Conservation (phyloP, 2,888 invertebrate species). For the Scotopteryx bipunctaria region DNA sequence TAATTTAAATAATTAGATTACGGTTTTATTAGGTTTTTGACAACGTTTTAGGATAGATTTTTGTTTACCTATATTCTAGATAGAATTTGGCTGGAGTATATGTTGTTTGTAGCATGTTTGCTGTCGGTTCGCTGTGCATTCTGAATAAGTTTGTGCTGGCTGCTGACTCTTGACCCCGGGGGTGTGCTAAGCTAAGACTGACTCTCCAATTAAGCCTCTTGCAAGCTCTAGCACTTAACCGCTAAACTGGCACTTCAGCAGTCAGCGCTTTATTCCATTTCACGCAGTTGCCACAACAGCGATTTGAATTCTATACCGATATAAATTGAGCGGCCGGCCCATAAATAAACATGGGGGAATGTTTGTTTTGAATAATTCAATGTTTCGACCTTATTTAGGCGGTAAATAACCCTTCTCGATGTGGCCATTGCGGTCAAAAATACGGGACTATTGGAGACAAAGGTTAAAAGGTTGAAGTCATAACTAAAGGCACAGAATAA, state of each 20-base stretch:
- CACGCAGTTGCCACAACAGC: conserved; percentile 24
- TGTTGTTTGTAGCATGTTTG: not conserved
- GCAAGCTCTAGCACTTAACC: conserved; percentile 22
- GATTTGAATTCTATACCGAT: conserved; percentile 22
- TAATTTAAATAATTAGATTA: no score
- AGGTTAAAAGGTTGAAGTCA: conserved; percentile 16
- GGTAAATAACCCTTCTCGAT: conserved; percentile 41
- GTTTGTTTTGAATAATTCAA: conserved; percentile 44
- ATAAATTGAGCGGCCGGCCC: conserved; percentile 31
- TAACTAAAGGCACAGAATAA: conserved; percentile 11
- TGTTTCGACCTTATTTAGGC: conserved; percentile 38
- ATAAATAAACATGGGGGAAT: conserved; percentile 35
- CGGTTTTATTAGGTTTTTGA: no score
- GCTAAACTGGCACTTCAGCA: conserved; percentile 8
- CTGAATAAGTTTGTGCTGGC: conserved; percentile 2
- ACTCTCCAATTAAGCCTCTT: conserved; percentile 21
- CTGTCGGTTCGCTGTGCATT: conserved; percentile 9
- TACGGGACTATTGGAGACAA: conserved; percentile 17
- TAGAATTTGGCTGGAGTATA: no score
- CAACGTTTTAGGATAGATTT: no score
- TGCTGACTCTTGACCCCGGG: conserved; percentile 8
- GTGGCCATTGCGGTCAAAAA: conserved; percentile 24
- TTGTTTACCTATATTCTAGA: no score
- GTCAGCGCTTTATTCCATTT: conserved; percentile 16
- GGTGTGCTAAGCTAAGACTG: conserved; percentile 7